These are phyloP conservation scores for Antechinus flavipes DNA, from an alignment of 2,113 vertebrate species.

Conservation along the genomic window DNA sequence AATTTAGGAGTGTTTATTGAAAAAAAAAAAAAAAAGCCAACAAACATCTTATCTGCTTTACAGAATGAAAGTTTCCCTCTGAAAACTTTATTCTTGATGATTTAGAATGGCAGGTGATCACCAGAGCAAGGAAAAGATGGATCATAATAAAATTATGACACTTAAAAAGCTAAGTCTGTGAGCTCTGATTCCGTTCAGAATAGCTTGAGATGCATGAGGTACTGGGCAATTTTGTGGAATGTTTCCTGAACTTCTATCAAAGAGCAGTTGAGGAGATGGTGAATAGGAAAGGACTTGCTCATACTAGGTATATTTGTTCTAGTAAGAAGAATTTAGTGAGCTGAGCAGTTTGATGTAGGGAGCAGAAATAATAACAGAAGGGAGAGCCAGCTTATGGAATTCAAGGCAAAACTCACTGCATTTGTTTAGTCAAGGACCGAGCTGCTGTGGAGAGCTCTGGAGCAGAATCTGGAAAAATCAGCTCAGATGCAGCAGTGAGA, in stretches of 20 bases:
- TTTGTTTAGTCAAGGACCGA: not conserved
- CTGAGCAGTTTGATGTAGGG: not conserved
- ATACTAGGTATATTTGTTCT: not conserved
- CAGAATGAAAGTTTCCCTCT: not conserved
- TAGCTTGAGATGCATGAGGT: not conserved
- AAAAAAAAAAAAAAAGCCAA: not conserved
- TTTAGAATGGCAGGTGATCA: not conserved
- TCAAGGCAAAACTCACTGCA: not conserved
- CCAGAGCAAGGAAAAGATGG: not conserved
- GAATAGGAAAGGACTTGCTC: not conserved
- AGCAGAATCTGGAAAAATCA: not conserved
- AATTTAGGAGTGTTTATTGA: not conserved
- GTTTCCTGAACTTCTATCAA: not conserved
- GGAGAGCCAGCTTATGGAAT: not conserved
- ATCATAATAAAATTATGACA: not conserved
- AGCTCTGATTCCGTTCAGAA: not conserved
- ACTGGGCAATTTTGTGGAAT: not conserved
- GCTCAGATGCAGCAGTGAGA: not conserved
- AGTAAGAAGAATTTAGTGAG: not conserved
- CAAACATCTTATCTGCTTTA: not conserved
- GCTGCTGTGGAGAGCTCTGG: not conserved
- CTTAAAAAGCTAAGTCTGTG: not conserved
- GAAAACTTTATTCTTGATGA: not conserved
- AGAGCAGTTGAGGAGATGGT: not conserved
- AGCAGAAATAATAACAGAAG: not conserved